A percentile compares a stretch with the other conserved stretches of the same genome.
phyloP scores from a whole-genome alignment of 2,888 invertebrate species.

The Andrena haemorrhoa region DNA sequence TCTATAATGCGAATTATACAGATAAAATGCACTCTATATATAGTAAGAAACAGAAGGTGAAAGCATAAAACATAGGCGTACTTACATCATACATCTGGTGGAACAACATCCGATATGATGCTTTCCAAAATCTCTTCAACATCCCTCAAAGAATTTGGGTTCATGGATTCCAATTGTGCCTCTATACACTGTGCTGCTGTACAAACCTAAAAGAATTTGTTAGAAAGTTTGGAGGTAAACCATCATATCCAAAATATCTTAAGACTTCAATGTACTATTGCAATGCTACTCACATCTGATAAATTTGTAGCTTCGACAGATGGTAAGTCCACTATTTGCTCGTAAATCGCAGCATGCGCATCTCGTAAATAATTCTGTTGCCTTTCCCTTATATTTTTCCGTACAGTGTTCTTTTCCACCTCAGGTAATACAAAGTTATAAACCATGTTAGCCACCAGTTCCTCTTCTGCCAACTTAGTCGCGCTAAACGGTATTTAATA shows the following conservation, averaged over 20 bases:
- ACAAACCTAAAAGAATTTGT: conserved; percentile 22
- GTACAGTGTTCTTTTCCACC: conserved; percentile 84
- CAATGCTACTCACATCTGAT: conserved; percentile 12
- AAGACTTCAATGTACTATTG: background rate
- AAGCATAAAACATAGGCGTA: background rate
- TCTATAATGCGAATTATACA: background rate
- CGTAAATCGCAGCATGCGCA: conserved; percentile 84
- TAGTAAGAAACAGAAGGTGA: background rate
- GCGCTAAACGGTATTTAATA: conserved; percentile 49
- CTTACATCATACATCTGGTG: background rate
- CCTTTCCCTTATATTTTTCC: conserved; percentile 81
- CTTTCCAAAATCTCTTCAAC: conserved; percentile 23
- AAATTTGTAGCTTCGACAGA: conserved; percentile 4
- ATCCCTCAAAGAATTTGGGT: background rate
- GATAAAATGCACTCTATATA: too few relatives aligned
- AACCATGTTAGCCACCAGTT: conserved; percentile 79
- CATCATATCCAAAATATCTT: background rate
- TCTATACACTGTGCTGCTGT: background rate
- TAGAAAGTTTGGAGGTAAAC: conserved; percentile 13
- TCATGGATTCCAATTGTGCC: background rate
- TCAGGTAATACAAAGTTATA: conserved; percentile 84
- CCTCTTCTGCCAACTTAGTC: conserved; percentile 71
- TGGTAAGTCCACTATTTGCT: conserved; percentile 72
- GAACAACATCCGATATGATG: conserved; percentile 12
- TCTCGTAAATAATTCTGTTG: conserved; percentile 83